These are phyloP conservation scores for Chaenocephalus aceratus DNA, from an alignment of 2,113 vertebrate genomes.

Conservation along the genomic window DNA sequence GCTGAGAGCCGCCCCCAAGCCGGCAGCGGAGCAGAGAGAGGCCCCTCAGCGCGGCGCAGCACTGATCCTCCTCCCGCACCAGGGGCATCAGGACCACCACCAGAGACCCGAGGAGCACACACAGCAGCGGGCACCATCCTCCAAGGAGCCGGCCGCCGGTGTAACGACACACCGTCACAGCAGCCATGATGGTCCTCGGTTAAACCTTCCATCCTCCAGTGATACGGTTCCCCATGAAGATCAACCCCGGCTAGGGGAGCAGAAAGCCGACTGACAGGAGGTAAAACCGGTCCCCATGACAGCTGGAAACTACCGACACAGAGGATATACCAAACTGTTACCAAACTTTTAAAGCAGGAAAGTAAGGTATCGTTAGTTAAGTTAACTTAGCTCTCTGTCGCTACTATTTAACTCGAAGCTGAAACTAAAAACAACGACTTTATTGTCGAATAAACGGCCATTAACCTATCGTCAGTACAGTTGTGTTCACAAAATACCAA, in stretches of 20 bases:
- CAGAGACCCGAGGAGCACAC: slow-evolving; percentile 85
- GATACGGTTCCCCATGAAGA: slow-evolving; percentile 47
- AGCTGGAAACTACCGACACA: background rate
- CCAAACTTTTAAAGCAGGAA: background rate
- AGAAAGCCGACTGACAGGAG: background rate
- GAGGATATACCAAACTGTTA: background rate
- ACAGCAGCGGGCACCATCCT: slow-evolving; percentile 86
- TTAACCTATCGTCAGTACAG: background rate
- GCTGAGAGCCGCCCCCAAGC: slow-evolving; percentile 73
- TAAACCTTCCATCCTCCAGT: slow-evolving; percentile 53
- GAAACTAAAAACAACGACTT: background rate
- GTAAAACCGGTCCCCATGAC: slow-evolving; percentile 18
- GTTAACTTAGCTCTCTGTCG: background rate
- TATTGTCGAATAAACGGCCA: background rate
- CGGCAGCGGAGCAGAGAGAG: slow-evolving; percentile 85
- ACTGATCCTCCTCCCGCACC: slow-evolving; percentile 86
- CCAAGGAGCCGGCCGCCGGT: slow-evolving; percentile 82
- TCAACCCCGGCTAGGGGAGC: slow-evolving; percentile 32
- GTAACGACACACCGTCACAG: slow-evolving; percentile 84
- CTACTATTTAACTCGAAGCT: rapidly evolving
- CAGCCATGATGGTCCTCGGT: slow-evolving; percentile 79
- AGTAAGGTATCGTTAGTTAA: background rate
- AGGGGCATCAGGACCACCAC: slow-evolving; percentile 87
- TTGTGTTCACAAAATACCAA: slow-evolving; percentile 40
- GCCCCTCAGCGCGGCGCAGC: slow-evolving; percentile 82